Conservation (phyloP, 2,113 vertebrate species). For the Lepisosteus osseus region DNA sequence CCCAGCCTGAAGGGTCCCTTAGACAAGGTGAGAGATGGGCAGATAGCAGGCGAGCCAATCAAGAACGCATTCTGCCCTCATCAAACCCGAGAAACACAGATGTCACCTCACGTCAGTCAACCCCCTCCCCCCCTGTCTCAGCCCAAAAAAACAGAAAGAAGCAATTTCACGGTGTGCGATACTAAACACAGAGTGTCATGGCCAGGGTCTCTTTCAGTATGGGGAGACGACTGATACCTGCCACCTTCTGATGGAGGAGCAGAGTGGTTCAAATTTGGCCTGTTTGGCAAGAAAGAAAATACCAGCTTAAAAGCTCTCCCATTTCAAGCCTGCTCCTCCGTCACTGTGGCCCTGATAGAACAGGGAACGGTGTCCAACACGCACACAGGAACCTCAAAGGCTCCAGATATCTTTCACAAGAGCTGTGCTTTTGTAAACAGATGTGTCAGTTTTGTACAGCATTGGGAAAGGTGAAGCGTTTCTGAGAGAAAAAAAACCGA, state of each 20-base stretch:
- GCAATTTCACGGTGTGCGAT: conserved; percentile 12
- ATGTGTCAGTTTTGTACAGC: too few relatives aligned
- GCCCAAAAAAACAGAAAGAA: neutral
- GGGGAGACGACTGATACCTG: conserved; percentile 4
- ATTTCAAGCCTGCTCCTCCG: neutral
- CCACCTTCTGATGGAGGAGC: neutral
- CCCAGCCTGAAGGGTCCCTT: neutral
- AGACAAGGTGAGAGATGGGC: neutral
- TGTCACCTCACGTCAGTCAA: conserved; percentile 11
- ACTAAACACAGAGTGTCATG: neutral
- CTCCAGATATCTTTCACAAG: too few relatives aligned
- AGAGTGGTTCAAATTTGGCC: conserved; percentile 5
- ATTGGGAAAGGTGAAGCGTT: too few relatives aligned
- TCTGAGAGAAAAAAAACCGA: too few relatives aligned
- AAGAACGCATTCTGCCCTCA: conserved; percentile 14
- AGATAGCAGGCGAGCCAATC: conserved; percentile 18
- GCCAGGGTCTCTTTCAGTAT: conserved; percentile 5
- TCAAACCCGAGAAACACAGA: conserved; percentile 14
- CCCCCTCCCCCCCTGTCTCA: neutral
- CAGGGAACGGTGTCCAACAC: neutral
- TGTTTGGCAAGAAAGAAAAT: neutral
- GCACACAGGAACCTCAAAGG: too few relatives aligned
- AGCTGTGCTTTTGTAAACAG: too few relatives aligned
- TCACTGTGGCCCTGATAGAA: neutral
- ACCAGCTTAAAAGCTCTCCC: neutral